Conservation (phyloP, 1,140 invertebrate species). For the Aethina tumida region DNA sequence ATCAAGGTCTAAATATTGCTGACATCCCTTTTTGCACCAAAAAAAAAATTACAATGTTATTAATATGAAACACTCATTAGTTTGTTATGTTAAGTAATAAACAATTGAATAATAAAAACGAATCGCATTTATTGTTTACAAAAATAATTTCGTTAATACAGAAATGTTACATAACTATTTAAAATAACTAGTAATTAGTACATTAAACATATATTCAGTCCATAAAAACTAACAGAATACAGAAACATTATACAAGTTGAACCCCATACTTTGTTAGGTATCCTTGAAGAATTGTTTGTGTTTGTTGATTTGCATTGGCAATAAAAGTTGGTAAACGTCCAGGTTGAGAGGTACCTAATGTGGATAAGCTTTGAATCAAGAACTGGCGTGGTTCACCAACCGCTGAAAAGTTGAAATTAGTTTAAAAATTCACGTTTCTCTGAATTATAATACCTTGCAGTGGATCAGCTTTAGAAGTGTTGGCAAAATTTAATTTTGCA, state of each 20-base stretch:
- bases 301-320: constrained; percentile 25
- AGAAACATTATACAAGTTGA: constrained; percentile 29
- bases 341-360: constrained; percentile 48
- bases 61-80: too few relatives aligned
- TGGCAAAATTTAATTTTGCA: constrained; percentile 78
- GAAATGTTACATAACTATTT: too few relatives aligned
- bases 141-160: too few relatives aligned
- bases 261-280: constrained; percentile 33
- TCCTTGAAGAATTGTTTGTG: constrained; percentile 28
- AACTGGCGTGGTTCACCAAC: constrained; percentile 59
- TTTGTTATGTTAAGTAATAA: too few relatives aligned
- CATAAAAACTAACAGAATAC: too few relatives aligned
- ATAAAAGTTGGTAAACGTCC: constrained; percentile 47
- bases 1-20: too few relatives aligned
- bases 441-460: constrained; percentile 30
- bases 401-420: constrained; percentile 36
- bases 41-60: too few relatives aligned
- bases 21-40: too few relatives aligned
- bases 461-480: constrained; percentile 62
- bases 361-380: constrained; percentile 59
- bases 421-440: constrained; percentile 2
- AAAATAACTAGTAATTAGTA: too few relatives aligned
- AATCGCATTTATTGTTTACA: too few relatives aligned
- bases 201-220: too few relatives aligned
- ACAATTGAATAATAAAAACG: too few relatives aligned